Percentiles rank a stretch among this genome's conserved stretches.
Conservation (phyloP, 1,140 invertebrate species). For the Hestina assimilis region DNA sequence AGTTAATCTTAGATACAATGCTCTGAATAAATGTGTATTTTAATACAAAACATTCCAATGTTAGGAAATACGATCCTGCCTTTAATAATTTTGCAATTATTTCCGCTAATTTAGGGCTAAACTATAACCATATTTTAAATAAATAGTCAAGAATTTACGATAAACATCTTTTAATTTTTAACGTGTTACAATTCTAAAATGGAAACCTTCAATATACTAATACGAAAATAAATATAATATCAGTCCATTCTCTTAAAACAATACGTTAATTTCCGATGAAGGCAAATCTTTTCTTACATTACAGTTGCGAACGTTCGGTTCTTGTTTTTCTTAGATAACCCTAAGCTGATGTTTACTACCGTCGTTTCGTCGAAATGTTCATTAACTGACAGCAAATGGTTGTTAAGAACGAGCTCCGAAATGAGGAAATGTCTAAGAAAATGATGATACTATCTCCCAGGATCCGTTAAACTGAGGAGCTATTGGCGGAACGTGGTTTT, state of each 20-base stretch:
- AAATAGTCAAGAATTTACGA: no score
- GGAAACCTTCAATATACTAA: no score
- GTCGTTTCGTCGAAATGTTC: constrained; percentile 14
- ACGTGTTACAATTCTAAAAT: no score
- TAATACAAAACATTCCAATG: not conserved
- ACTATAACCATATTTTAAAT: no score
- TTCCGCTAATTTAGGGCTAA: no score
- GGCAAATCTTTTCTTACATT: constrained; percentile 1
- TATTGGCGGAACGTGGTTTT: constrained; percentile 2
- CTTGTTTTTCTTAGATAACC: constrained; percentile 11
- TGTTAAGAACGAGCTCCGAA: constrained; percentile 7
- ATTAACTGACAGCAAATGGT: constrained; percentile 23
- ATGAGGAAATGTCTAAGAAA: constrained; percentile 18
- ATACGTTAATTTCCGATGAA: constrained; percentile 13
- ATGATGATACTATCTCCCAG: constrained; percentile 17
- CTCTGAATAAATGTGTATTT: constrained; percentile 40
- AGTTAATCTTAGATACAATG: constrained; percentile 66
- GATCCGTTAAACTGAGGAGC: constrained; percentile 12
- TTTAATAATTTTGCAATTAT: no score
- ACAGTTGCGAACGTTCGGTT: not conserved
- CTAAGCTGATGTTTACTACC: constrained; percentile 18
- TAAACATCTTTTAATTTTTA: no score
- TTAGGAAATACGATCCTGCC: no score
- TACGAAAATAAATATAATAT: no score
- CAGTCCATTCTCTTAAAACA: not conserved